Evolutionary conservation across 2,888 invertebrate species (phyloP).

Genomic region (Apodemia mormo): DNA sequence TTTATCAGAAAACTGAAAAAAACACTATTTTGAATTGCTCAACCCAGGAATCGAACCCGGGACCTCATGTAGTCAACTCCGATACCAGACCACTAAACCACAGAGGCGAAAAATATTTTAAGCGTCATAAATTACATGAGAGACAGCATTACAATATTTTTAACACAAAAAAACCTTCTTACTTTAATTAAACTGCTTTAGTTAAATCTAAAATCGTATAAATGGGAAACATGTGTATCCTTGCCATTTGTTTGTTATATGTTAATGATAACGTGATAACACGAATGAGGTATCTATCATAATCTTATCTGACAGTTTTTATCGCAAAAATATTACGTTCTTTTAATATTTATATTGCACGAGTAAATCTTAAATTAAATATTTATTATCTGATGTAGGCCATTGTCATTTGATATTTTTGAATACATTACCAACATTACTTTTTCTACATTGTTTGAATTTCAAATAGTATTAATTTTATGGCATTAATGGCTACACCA

Average conservation of each 20-base stretch:
- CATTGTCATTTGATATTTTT: neutral
- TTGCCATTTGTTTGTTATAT: neutral
- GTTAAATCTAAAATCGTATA: no score
- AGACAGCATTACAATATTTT: no score
- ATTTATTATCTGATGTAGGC: no score
- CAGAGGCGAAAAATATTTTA: no score
- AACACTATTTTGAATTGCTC: no score
- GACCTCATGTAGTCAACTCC: no score
- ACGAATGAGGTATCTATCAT: neutral
- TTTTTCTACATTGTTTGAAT: neutral
- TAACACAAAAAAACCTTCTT: no score
- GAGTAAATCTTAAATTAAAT: conserved; percentile 5
- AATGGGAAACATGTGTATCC: neutral
- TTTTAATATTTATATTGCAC: neutral
- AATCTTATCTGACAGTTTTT: conserved; percentile 14
- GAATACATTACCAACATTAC: neutral
- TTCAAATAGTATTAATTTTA: neutral
- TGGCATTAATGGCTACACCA: neutral
- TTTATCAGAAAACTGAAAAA: no score
- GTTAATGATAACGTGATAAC: neutral
- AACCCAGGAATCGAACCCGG: no score
- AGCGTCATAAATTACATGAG: no score
- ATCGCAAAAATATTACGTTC: neutral
- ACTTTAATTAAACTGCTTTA: no score
- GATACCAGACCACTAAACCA: no score